These are phyloP conservation scores for Sphenodon punctatus DNA, from an alignment of 2,797 vertebrate genomes.

Conservation along the genomic window DNA sequence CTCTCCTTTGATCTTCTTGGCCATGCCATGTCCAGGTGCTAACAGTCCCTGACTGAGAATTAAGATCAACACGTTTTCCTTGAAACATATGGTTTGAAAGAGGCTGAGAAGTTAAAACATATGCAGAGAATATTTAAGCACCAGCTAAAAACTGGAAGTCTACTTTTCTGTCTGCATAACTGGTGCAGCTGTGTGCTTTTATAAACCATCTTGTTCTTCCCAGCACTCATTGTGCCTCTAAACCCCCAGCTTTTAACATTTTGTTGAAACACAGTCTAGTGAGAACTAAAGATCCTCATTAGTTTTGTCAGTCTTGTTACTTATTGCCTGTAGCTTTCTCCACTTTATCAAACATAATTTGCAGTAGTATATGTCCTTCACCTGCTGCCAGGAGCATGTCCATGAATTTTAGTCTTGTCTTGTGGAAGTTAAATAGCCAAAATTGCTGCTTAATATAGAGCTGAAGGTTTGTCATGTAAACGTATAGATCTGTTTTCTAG, in stretches of 20 bases:
- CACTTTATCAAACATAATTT: rapidly evolving
- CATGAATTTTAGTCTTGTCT: background rate
- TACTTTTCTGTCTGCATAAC: too few relatives aligned
- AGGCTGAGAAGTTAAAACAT: background rate
- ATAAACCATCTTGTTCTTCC: rapidly evolving
- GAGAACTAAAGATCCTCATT: background rate
- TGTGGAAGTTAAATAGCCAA: rapidly evolving
- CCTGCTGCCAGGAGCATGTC: background rate
- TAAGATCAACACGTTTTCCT: background rate
- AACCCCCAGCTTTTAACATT: too few relatives aligned
- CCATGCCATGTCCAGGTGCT: background rate
- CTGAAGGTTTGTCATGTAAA: rapidly evolving
- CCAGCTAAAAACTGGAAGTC: background rate
- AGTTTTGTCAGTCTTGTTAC: background rate
- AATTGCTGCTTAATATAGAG: background rate
- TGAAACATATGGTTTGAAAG: background rate
- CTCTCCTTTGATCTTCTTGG: background rate
- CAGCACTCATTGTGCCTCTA: rapidly evolving
- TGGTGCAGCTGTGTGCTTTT: too few relatives aligned
- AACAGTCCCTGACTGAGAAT: background rate
- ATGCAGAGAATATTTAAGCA: background rate
- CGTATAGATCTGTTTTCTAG: too few relatives aligned
- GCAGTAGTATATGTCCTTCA: background rate
- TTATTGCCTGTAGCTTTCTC: background rate
- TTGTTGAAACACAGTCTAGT: background rate